Percentiles rank a stretch among this genome's conserved stretches.
These are phyloP conservation scores for Oncorhynchus masou DNA, from an alignment of 2,113 vertebrate species.

Conservation along the genomic window DNA sequence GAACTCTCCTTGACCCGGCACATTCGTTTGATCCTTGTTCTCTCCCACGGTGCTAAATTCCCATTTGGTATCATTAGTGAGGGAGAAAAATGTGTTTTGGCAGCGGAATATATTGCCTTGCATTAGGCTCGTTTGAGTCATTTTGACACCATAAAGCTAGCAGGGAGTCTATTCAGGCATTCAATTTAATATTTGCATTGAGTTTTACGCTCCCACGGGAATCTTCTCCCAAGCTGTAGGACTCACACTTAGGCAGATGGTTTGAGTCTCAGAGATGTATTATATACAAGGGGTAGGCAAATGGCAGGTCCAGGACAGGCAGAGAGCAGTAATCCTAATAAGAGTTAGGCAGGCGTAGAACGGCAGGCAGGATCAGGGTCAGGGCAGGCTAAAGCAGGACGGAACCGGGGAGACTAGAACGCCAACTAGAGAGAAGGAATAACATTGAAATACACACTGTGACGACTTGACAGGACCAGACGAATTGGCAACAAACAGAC, in stretches of 20 bases:
- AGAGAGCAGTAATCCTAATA: no score
- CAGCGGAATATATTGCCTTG: background rate
- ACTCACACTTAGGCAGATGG: background rate
- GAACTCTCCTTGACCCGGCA: background rate
- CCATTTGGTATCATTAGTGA: background rate
- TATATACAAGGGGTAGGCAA: no score
- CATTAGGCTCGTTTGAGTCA: background rate
- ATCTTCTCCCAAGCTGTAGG: background rate
- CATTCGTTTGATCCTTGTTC: conserved; percentile 11
- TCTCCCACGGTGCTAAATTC: background rate
- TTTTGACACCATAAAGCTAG: background rate
- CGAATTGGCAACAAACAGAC: no score
- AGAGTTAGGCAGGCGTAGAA: no score
- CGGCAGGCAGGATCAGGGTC: no score
- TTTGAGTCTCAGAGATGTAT: no score
- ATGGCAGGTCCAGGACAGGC: no score
- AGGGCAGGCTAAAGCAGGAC: no score
- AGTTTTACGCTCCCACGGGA: background rate
- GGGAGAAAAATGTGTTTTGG: background rate
- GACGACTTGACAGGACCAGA: no score
- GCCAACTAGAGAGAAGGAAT: no score
- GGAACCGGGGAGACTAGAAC: no score
- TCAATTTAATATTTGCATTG: background rate
- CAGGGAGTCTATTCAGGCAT: background rate
- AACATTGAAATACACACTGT: no score